Percentiles rank a stretch among this genome's conserved stretches.
Evolutionary conservation across 2,113 vertebrate species (phyloP).

Genomic region (Elephas maximus): DNA sequence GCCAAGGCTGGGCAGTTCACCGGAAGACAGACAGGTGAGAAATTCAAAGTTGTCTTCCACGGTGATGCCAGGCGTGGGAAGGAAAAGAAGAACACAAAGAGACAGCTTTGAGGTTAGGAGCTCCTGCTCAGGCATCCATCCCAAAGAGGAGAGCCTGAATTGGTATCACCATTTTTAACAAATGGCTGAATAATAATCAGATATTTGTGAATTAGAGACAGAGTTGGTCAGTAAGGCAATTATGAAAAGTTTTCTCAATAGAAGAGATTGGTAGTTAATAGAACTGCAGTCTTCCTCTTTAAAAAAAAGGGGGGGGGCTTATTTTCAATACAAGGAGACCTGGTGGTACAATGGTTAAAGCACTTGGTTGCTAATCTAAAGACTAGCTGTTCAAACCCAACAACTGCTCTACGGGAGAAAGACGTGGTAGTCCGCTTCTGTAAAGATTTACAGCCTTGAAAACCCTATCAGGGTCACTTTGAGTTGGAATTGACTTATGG

Average conservation of each 20-base stretch:
- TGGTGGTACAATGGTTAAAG: too few species aligned
- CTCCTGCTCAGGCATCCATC: neutral
- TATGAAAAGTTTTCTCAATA: neutral
- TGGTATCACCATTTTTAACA: neutral
- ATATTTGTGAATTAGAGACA: neutral
- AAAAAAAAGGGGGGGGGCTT: neutral
- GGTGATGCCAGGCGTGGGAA: neutral
- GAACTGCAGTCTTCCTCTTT: neutral
- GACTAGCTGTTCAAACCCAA: too few species aligned
- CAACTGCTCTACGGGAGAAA: too few species aligned
- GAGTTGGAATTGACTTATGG: too few species aligned
- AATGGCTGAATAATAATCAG: neutral
- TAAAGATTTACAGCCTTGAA: too few species aligned
- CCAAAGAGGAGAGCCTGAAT: neutral
- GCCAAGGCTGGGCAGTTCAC: neutral
- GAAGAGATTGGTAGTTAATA: neutral
- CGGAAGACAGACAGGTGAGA: neutral
- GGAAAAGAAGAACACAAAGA: neutral
- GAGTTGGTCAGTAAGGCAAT: neutral
- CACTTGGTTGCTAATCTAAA: too few species aligned
- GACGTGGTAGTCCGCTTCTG: too few species aligned
- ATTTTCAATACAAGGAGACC: neutral
- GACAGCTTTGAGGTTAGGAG: neutral
- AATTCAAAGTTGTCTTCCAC: neutral
- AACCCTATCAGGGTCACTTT: too few species aligned